Percentiles rank a stretch among this genome's conserved stretches.
phyloP scores from a whole-genome alignment of 2,113 vertebrate genomes.

The Lophius piscatorius region DNA sequence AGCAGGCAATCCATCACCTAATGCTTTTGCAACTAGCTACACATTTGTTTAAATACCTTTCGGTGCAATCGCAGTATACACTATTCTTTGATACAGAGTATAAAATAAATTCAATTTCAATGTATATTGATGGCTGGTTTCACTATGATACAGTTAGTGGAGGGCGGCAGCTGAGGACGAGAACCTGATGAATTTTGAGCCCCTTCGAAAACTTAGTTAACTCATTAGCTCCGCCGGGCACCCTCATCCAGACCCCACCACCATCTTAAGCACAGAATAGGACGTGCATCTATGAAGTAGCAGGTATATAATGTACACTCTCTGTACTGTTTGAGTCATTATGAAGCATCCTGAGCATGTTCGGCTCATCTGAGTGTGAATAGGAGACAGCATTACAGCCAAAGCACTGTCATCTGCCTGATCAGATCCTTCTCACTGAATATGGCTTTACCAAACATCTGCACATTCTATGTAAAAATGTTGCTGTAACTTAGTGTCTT shows the following conservation, averaged over 20 bases:
- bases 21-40: conserved; percentile 24
- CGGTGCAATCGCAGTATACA: conserved; percentile 12
- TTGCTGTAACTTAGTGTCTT: no score
- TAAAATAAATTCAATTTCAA: not conserved
- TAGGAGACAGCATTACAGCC: conserved; percentile 20
- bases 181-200: conserved; percentile 57
- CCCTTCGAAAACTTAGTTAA: conserved; percentile 51
- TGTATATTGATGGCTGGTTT: not conserved
- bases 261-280: conserved; percentile 43
- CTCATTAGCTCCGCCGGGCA: conserved; percentile 60
- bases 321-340: not conserved
- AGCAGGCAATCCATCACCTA: conserved; percentile 44
- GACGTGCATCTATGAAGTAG: not conserved
- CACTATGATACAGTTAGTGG: not conserved
- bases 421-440: no score
- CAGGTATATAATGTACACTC: not conserved
- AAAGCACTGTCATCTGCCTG: conserved; percentile 1
- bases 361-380: conserved; percentile 4
- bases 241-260: conserved; percentile 48
- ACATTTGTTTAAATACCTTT: conserved; percentile 39
- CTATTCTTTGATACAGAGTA: not conserved
- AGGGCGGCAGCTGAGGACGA: conserved; percentile 20
- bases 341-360: not conserved
- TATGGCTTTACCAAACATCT: no score
- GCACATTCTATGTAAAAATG: no score